Evolutionary conservation across 1,140 invertebrate species (phyloP), one percentile per base, ranked within the genome.

Genomic region (Daktulosphaira vitifoliae): DNA sequence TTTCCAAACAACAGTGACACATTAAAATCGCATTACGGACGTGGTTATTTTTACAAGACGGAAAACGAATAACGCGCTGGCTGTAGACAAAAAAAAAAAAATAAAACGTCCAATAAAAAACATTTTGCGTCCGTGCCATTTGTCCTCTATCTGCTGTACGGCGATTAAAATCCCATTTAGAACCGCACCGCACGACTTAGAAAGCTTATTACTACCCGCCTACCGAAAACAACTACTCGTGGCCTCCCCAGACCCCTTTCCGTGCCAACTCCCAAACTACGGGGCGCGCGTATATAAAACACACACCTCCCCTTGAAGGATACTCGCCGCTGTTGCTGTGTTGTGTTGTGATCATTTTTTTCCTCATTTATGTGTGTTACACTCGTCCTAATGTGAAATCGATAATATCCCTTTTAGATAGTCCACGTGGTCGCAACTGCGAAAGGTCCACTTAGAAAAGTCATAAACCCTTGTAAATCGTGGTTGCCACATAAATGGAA

Each of bases 161-260:
- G 42, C 56, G 56, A 62, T 62, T 62, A 62, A 62, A 62, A 62
- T 48, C 56, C 42, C 56, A 62, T 62, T 62, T 62, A 48, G 56
- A 62, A 38, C 56, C 56, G 29, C 5, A 11, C 5, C 29, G n/a
- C n/a, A n/a, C 29, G 56, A 62, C 25, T 62, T 62, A 48, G 56
- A 62, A 39, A 62, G 56, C 56, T 62, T 62, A 62, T 62, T 62
- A 39, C 56, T 62, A 46, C 44, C 56, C 56, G 56, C 56, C 42
- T 39, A 48, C n/a, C n/a, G 46, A 48, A 62, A 44, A 22, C 42
- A 48, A 26, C 56, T 6, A 33, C 29, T 33, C 29, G 29, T 11
- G 29, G 29, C 56, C 56, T 25, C 42, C 44, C 46, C 26, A 46
- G 46, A 62, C 56, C 56, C 53, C 56, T 48, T 48, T 25, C 56